A percentile compares a stretch with the other conserved stretches of the same genome.
Conservation (phyloP, 2,888 invertebrate species). For the Brenthis daphne region DNA sequence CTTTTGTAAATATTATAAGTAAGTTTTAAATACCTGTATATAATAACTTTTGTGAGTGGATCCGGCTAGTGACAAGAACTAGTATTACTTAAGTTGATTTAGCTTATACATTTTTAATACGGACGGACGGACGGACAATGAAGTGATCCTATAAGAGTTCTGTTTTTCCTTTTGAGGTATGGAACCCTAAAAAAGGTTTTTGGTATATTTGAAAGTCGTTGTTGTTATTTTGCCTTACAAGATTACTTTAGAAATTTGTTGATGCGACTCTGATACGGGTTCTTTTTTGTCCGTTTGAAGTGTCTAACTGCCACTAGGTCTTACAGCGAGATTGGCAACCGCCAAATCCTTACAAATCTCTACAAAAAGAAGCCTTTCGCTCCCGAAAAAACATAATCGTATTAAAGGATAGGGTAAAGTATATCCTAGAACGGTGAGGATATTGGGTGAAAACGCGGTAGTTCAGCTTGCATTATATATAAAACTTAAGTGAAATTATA, state of each 20-base stretch:
- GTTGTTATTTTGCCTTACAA: slow-evolving; percentile 22
- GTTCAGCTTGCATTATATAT: slow-evolving; percentile 8
- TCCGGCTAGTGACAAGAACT: too few relatives aligned
- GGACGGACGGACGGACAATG: too few relatives aligned
- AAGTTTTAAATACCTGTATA: background rate
- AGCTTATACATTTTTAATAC: background rate
- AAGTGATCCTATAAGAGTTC: too few relatives aligned
- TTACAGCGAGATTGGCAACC: slow-evolving; percentile 68
- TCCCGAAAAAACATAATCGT: slow-evolving; percentile 61
- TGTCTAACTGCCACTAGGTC: slow-evolving; percentile 64
- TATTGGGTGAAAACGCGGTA: slow-evolving; percentile 10
- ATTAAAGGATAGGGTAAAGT: slow-evolving; percentile 57
- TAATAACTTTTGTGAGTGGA: too few relatives aligned
- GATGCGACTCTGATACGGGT: slow-evolving; percentile 51
- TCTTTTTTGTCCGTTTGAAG: slow-evolving; percentile 67
- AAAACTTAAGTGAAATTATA: background rate
- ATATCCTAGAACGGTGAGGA: slow-evolving; percentile 37
- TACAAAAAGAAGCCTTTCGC: slow-evolving; percentile 51
- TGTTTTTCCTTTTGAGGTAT: too few relatives aligned
- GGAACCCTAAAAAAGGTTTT: too few relatives aligned
- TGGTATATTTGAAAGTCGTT: slow-evolving; percentile 14
- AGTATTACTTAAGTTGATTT: too few relatives aligned
- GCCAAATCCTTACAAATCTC: slow-evolving; percentile 74
- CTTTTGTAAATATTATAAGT: too few relatives aligned
- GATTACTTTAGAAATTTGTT: slow-evolving; percentile 59